Evolutionary conservation across 2,113 vertebrate species (phyloP).

Genomic region (Oryctolagus cuniculus): DNA sequence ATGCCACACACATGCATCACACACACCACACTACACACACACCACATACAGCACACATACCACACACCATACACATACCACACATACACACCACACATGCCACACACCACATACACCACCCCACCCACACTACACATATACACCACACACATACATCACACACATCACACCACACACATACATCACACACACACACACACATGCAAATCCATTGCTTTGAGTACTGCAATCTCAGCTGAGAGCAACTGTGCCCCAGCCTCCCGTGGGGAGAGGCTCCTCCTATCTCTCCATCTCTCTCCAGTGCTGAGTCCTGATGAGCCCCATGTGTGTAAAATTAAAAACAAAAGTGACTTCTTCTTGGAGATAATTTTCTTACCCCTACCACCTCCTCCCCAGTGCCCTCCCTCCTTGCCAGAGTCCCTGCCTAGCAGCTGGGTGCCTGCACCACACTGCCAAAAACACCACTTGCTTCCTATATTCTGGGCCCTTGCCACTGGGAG

Average conservation of each 20-base stretch:
- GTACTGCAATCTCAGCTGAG: neutral
- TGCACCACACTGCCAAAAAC: neutral
- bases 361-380: slow-evolving; percentile 55
- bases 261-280: neutral
- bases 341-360: slow-evolving; percentile 73
- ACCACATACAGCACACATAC: too few species aligned
- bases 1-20: too few species aligned
- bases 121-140: too few species aligned
- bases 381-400: neutral
- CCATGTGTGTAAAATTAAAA: slow-evolving; percentile 80
- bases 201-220: neutral
- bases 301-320: slow-evolving; percentile 46
- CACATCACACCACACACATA: too few species aligned
- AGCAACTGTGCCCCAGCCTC: neutral
- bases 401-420: neutral
- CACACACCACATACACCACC: too few species aligned
- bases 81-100: too few species aligned
- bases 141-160: too few species aligned
- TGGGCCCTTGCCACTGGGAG: slow-evolving; percentile 26
- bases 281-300: slow-evolving; percentile 66
- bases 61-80: too few species aligned
- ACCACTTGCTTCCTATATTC: slow-evolving; percentile 65
- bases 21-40: too few species aligned
- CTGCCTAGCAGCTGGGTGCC: slow-evolving; percentile 26
- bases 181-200: too few species aligned